phyloP scores from a whole-genome alignment of 2,797 vertebrate genomes.

The Coendou prehensilis region DNA sequence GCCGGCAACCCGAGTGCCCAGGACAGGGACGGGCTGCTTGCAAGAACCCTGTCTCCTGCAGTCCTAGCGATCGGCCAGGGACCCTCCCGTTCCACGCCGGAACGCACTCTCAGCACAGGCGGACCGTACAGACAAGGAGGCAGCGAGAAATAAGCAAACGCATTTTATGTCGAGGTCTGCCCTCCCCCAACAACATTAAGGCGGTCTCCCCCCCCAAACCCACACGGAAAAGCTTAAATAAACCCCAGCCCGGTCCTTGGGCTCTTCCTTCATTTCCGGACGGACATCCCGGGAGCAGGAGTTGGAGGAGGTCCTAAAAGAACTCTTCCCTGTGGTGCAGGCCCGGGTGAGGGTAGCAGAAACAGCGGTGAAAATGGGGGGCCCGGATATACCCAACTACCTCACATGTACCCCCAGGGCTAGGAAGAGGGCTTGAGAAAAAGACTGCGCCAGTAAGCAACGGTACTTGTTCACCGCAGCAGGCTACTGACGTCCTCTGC shows the following conservation, averaged over 20 bases:
- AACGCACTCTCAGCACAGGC: background rate
- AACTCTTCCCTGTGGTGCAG: background rate
- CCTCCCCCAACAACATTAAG: constrained; percentile 65
- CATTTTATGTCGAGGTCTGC: constrained; percentile 71
- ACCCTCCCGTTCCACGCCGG: background rate
- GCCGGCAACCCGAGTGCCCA: constrained; percentile 37
- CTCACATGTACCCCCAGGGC: background rate
- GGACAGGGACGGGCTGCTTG: background rate
- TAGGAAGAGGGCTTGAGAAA: background rate
- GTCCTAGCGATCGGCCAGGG: background rate
- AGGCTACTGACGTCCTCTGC: background rate
- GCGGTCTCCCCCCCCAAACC: constrained; percentile 62
- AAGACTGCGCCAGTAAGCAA: background rate
- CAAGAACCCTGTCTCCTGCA: background rate
- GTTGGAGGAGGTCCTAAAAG: background rate
- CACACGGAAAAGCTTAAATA: constrained; percentile 83
- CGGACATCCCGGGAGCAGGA: background rate
- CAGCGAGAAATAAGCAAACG: constrained; percentile 69
- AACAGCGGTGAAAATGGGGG: background rate
- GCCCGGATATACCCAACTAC: background rate
- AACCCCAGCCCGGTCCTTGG: constrained; percentile 68
- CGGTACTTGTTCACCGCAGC: background rate
- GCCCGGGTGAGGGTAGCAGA: background rate
- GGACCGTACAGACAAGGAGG: background rate
- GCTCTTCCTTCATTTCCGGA: constrained; percentile 85